Evolutionary conservation across 2,888 invertebrate genomes (phyloP), one percentile per base, ranked within the genome.

Genomic region (Suillia variegata): DNA sequence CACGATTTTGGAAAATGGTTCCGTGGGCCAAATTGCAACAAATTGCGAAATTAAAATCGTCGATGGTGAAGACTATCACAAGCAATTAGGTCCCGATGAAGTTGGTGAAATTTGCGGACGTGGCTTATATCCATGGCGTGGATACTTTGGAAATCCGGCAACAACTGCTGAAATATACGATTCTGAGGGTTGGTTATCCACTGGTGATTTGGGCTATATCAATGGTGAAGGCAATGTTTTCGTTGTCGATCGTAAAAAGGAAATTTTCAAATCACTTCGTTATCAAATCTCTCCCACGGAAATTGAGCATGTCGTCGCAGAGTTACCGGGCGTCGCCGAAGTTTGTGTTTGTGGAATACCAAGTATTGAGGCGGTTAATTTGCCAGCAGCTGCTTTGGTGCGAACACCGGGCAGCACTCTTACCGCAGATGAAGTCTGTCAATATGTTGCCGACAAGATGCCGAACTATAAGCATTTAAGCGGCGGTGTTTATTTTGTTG

Each of bases 41-140:
- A 67, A 67, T 61, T 3, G 59, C 4, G 45, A 62, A 45, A 51
- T 69, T 1, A 73, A 70, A 63, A 65, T 75, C 15, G 17, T 59
- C 1, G 57, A 47, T 54, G 66, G 67, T 34, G 42, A 62, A 34
- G 64, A 63, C 2, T 47, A 59, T 1, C 34, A 15, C 8, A n/a
- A n/a, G n/a, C n/a, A n/a, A n/a, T 50, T 66, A 45, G 58, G 57
- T 15, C 20, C 56, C 15, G 45, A 45, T 22, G 50, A 62, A 54
- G n/a, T 34, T n/a, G 66, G 67, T 22, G 65, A 68, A 31, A 31
- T 31, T 31, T 31, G 31, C 12, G 6, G 6, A 31, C 6, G 31
- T 8, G 12, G 6, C 6, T 31, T 6, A 12, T 31, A 8, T 12
- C 31, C 31, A 6, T 31, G 31, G 31, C 6, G 6, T 6, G 31